These are phyloP conservation scores for Dolichotis patagonum DNA, from an alignment of 2,113 vertebrate species.

Conservation along the genomic window DNA sequence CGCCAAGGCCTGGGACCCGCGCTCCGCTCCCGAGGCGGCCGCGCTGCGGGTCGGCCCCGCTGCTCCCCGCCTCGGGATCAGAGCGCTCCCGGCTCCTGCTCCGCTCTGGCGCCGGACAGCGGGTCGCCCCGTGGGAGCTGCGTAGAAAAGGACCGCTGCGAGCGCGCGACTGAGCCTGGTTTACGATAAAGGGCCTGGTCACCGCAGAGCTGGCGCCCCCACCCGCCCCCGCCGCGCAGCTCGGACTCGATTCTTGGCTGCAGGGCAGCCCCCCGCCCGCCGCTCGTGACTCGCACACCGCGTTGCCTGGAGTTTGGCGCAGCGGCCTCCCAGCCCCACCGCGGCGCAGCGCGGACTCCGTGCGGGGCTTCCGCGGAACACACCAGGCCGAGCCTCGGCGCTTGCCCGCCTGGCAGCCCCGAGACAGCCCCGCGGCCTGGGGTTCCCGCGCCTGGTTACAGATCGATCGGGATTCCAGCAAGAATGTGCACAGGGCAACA, in stretches of 20 bases:
- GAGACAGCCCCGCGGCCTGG: background rate
- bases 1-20: background rate
- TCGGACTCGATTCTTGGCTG: background rate
- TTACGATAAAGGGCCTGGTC: background rate
- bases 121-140: background rate
- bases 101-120: fast-evolving
- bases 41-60: background rate
- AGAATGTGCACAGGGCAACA: background rate
- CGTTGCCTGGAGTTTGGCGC: background rate
- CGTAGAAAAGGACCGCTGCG: background rate
- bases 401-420: background rate
- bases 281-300: background rate
- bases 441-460: background rate
- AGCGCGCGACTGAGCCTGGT: background rate
- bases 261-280: no score
- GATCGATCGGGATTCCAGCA: background rate
- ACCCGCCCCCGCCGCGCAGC: background rate
- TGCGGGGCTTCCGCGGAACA: background rate
- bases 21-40: background rate
- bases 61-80: background rate
- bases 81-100: background rate
- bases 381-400: background rate
- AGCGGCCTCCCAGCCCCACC: fast-evolving
- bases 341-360: fast-evolving
- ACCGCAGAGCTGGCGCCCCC: background rate